phyloP scores from a whole-genome alignment of 2,797 vertebrate genomes.

The Tamandua tetradactyla region DNA sequence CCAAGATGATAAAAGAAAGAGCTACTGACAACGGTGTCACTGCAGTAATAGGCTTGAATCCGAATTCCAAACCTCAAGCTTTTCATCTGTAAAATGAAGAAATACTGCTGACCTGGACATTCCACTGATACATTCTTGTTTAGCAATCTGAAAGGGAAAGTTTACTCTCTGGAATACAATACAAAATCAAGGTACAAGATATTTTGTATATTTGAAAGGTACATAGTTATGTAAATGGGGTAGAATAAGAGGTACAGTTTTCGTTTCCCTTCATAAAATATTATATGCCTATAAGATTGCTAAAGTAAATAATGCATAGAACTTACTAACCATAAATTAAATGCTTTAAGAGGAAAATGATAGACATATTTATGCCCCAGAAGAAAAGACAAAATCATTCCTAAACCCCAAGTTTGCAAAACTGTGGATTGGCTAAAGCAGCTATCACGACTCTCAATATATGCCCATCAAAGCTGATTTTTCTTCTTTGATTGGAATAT shows the following conservation, averaged over 20 bases:
- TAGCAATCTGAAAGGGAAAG: neutral
- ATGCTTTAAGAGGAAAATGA: neutral
- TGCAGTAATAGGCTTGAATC: neutral
- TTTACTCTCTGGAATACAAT: neutral
- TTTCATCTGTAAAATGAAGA: neutral
- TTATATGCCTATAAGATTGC: neutral
- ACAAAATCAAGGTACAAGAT: neutral
- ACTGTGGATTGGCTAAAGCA: neutral
- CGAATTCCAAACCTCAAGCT: neutral
- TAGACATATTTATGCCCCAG: neutral
- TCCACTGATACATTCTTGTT: neutral
- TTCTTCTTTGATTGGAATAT: neutral
- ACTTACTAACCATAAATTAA: conserved; percentile 40
- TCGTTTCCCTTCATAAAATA: conserved; percentile 41
- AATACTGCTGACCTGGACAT: neutral
- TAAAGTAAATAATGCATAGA: conserved; percentile 37
- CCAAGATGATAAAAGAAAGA: neutral
- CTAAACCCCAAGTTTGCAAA: neutral
- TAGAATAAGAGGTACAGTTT: neutral
- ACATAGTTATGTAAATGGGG: neutral
- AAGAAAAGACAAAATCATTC: conserved; percentile 28
- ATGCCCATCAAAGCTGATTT: neutral
- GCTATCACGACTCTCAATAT: neutral
- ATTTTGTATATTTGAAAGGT: neutral
- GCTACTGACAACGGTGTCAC: neutral